Evolutionary conservation across 2,797 vertebrate genomes (phyloP).

Genomic region (Calcarius lapponicus): DNA sequence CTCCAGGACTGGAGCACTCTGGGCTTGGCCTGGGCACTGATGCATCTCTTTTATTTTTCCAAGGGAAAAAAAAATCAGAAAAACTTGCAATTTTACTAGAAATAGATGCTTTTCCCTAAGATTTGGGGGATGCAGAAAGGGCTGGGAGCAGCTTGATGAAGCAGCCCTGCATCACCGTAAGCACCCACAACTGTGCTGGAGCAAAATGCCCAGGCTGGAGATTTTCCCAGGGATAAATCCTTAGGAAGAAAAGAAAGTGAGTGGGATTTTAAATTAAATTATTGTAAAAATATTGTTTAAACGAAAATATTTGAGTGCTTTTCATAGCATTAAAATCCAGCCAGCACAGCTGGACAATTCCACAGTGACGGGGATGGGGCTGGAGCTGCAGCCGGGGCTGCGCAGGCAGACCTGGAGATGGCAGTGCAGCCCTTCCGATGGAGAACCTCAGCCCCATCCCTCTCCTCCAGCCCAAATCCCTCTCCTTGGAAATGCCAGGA

Average conservation of each 20-base stretch:
- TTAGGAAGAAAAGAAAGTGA: not conserved
- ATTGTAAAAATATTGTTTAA: not conserved
- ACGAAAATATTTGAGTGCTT: not conserved
- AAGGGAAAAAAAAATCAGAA: not conserved
- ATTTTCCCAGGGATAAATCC: not conserved
- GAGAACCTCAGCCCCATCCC: not conserved
- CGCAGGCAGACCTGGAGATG: conserved; percentile 61
- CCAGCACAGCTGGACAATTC: not conserved
- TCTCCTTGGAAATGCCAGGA: not conserved
- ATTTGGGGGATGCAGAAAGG: not conserved
- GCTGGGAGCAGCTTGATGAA: no score
- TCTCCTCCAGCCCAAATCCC: not conserved
- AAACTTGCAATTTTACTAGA: rapidly evolving
- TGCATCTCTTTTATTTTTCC: not conserved
- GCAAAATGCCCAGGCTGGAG: not conserved
- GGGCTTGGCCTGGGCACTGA: not conserved
- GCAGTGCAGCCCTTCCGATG: conserved; percentile 62
- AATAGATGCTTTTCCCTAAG: rapidly evolving
- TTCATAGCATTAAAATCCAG: not conserved
- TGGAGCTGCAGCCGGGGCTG: not conserved
- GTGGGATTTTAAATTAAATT: not conserved
- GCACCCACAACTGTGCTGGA: rapidly evolving
- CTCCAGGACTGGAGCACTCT: not conserved
- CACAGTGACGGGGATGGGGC: rapidly evolving
- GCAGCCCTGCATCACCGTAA: rapidly evolving